Evolutionary conservation across 2,113 vertebrate genomes (phyloP), one percentile per base, ranked within the genome.

Genomic region (Rhizomys pruinosus): DNA sequence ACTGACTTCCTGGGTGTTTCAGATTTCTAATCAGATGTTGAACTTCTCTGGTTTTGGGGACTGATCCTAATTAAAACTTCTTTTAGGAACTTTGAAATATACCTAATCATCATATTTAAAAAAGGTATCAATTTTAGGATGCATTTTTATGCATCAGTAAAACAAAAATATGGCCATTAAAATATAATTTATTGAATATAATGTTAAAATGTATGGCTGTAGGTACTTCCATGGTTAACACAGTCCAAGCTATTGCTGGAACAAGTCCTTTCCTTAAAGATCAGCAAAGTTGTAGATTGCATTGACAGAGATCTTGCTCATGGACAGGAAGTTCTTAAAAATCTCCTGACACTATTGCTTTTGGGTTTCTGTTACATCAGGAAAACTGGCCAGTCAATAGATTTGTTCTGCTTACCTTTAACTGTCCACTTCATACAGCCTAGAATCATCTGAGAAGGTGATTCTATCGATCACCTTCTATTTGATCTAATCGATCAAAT

Each of bases 231-330:
- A 17, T 2, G 10, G 29, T 39, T 44, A 11, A 68, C 44, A 47
- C 59, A n/a, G 6, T 44, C 7, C 2, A 3, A 59, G 34, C 27
- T 4, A 13, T 32, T 27, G 9, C 42, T 52, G 64, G 57, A 78
- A 22, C 32, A 10, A 0, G 17, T 15, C 6, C 0, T 44, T 8
- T 8, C 37, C 37, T 87, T 23, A 15, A 2, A 52, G 77, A 71
- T 63, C 69, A 47, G 74, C 11, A 11, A 2, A 42, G 39, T 11
- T 20, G 0, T 63, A 73, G 69, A 8, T 11, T 7, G 19, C 71
- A 37, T 71, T 71, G 47, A 81, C 13, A 25, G 66, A 25, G 72
- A 37, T 88, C 32, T 63, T 34, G 57, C 47, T 74, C 27, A 74
- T 32, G 74, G 9, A 61, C 52, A 37, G 55, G 12, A 63, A n/a